Base-by-base conservation (phyloP, 2,797 vertebrate species). In the Ctenopoma kingsleyae region DNA sequence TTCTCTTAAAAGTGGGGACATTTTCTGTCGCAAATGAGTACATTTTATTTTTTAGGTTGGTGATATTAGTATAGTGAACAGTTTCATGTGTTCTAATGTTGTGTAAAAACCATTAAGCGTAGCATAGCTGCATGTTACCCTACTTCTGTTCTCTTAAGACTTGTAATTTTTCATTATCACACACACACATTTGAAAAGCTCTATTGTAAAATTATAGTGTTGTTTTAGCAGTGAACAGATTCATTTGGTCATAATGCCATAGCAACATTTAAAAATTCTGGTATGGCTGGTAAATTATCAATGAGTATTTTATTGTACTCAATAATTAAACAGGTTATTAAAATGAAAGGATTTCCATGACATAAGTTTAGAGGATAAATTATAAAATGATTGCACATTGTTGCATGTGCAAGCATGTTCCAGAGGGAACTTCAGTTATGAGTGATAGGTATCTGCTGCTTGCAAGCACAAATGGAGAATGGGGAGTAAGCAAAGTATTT, bases 151-250 rank as follows among this genome's bases (percentile, higher is more conserved):
- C 8, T 8, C 44, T 40, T 41, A 41, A 47, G 47, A 1, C 19
- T 44, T 50, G 22, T 0, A 6, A 67, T 80, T 79, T 50, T 63
- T 43, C 58, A 20, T 62, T 72, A 84, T 76, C 62, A 74, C 67
- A 53, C 57, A 66, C 52, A 51, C 52, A 47, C 36, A 71, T 63
- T 38, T 60, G 15, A 68, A 35, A 23, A 56, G 49, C 46, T 52
- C 2, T 41, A 2, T 6, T 59, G 19, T 53, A 16, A 61, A 48
- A 60, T 36, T 0, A 49, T 41, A 11, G 22, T 43, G 55, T 63
- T 56, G 27, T 35, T 35, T 16, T 12, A 46, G 16, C 35, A 53
- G 22, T 1, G 1, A 54, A 67, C 47, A 68, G 54, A 36, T 17
- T 12, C 16, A 35, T 58, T 61, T 44, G 7, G 61, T 46, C 13